A percentile compares a stretch with the other conserved stretches of the same genome.
phyloP scores from a whole-genome alignment of 2,113 vertebrate genomes.

The Neoarius graeffei region DNA sequence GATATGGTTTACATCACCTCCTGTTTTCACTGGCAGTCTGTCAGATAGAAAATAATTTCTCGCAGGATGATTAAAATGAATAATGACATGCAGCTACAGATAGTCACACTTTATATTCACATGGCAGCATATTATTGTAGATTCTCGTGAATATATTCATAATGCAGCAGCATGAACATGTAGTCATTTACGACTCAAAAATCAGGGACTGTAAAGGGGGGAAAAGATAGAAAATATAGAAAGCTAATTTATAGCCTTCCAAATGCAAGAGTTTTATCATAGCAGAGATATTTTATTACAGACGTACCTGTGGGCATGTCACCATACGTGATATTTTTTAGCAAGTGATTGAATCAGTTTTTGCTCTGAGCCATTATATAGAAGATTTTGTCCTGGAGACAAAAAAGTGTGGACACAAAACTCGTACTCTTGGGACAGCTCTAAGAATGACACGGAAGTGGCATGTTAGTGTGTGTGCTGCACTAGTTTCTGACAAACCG shows the following conservation, averaged over 20 bases:
- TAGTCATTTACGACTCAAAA: neutral
- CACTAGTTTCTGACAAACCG: neutral
- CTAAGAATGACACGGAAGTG: neutral
- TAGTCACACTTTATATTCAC: neutral
- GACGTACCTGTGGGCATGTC: neutral
- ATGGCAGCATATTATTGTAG: neutral
- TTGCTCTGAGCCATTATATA: neutral
- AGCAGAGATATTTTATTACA: neutral
- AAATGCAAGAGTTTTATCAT: neutral
- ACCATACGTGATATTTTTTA: neutral
- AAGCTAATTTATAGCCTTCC: neutral
- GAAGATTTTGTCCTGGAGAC: neutral
- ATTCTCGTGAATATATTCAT: conserved; percentile 8
- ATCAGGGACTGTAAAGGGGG: neutral
- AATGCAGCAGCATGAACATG: neutral
- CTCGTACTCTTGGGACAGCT: neutral
- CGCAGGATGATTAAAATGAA: conserved; percentile 3
- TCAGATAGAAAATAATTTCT: neutral
- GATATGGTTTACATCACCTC: conserved; percentile 3
- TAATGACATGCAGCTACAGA: neutral
- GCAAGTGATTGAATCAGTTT: neutral
- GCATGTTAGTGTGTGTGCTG: neutral
- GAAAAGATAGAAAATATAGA: too few relatives aligned
- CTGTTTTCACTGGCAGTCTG: neutral
- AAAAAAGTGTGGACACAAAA: neutral